A percentile compares a stretch with the other conserved stretches of the same genome.
Evolutionary conservation across 2,113 vertebrate species (phyloP).

Genomic region (Columba janthina): DNA sequence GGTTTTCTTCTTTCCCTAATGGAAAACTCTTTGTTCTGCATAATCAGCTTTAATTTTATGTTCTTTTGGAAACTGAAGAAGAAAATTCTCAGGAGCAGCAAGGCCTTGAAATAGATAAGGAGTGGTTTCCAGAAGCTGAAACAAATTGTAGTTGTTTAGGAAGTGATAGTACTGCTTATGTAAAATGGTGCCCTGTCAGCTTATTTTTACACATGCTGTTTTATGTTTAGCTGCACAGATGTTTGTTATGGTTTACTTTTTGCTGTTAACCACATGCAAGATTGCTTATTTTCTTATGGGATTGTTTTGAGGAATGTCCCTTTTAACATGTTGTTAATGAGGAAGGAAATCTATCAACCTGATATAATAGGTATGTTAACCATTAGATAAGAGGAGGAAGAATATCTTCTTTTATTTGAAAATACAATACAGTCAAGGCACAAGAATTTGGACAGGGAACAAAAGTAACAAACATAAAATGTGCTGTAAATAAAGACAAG

Average conservation of each 20-base stretch:
- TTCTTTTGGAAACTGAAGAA: neutral
- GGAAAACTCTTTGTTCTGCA: neutral
- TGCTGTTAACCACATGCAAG: slow-evolving; percentile 7
- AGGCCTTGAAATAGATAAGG: neutral
- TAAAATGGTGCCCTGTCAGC: slow-evolving; percentile 16
- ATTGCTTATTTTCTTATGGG: slow-evolving; percentile 27
- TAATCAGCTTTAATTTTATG: neutral
- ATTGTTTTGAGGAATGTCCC: slow-evolving; percentile 36
- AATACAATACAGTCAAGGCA: slow-evolving; percentile 30
- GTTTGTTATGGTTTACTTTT: slow-evolving; percentile 46
- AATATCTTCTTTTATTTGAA: slow-evolving; percentile 42
- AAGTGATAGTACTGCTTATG: slow-evolving; percentile 37
- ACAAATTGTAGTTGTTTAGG: slow-evolving; percentile 15
- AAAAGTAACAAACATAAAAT: slow-evolving; percentile 42
- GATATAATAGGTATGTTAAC: slow-evolving; percentile 48
- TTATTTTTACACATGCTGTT: slow-evolving; percentile 49
- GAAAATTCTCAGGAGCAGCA: neutral
- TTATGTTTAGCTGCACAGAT: slow-evolving; percentile 36
- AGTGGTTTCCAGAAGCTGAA: neutral
- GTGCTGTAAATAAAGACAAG: slow-evolving; percentile 10
- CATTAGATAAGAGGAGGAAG: slow-evolving; percentile 52
- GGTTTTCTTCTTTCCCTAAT: neutral
- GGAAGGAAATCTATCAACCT: slow-evolving; percentile 59
- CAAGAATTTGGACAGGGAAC: slow-evolving; percentile 47
- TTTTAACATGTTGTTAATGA: slow-evolving; percentile 13